Base-by-base conservation (phyloP, 2,113 vertebrate species). In the Plecotus auritus region DNA sequence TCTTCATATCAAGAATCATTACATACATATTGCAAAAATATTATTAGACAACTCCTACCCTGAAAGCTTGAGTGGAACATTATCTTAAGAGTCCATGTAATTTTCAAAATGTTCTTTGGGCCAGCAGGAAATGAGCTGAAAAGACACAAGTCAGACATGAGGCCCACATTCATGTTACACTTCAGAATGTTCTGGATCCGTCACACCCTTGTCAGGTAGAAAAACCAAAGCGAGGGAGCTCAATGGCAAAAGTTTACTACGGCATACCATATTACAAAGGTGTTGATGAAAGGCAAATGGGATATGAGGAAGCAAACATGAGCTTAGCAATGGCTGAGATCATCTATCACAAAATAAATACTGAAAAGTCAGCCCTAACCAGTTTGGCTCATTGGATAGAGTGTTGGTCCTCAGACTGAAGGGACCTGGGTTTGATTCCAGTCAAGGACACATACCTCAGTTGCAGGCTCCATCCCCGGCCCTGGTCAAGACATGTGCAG, bases 61-160 rank as follows among this genome's bases (percentile, higher is more conserved):
- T 26, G 28, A 64, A 76, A 70, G 20, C 66, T 70, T 28, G 16
- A 78, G 8, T 13, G 67, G 56, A 37, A 69, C 28, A 37, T 42
- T 76, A 73, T 18, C 78, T 28, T 28, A 3, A 3, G 56, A 45
- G 20, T 28, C 35, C 4, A 1, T 16, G 28, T 47, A 22, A 59
- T 78, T 94, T 94, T 70, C n/a, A 85, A 61, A 95, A 54, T 13
- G 23, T 18, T 72, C 37, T 35, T 51, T 37, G 1, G n/a, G 26
- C 12, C 18, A 37, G 22, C 5, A 85, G 69, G 18, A 95, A 88
- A 77, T 7, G 2, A 81, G 5, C 6, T 85, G 11, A 69, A 76
- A 88, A 77, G 42, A 30, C 5, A 45, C 26, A 40, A 23, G n/a
- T 6, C 16, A 40, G 47, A 56, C 61, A 82, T 14, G 3, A 56